These are phyloP conservation scores for Microtus californicus DNA, from an alignment of 2,797 vertebrate species.

Conservation along the genomic window DNA sequence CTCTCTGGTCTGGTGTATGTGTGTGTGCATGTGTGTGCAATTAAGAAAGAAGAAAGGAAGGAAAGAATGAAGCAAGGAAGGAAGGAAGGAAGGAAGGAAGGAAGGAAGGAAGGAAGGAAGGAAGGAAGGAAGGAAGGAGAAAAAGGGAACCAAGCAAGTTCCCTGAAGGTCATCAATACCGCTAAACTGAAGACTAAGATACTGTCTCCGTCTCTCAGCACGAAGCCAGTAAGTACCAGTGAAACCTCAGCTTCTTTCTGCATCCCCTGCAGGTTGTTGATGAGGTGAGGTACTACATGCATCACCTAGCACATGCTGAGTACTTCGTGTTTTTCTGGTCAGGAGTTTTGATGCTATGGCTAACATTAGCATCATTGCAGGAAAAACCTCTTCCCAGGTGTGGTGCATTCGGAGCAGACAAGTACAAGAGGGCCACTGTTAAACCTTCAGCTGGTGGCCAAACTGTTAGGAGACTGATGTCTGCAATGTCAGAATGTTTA, in stretches of 20 bases:
- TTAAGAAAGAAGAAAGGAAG: not conserved
- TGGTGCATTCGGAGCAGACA: not conserved
- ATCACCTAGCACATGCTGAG: not conserved
- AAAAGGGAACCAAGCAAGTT: not conserved
- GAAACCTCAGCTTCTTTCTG: not conserved
- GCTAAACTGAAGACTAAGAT: not conserved
- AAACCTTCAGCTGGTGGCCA: not conserved
- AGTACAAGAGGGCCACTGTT: not conserved
- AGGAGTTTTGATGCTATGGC: not conserved
- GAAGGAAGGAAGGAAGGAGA: not conserved
- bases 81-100: not conserved
- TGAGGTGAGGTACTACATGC: not conserved
- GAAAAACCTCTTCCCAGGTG: not conserved
- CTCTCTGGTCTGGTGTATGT: not conserved
- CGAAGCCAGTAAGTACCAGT: not conserved
- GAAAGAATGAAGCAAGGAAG: too few relatives aligned
- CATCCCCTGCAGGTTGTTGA: rapidly evolving
- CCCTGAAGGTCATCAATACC: not conserved
- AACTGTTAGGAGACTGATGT: not conserved
- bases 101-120: too few relatives aligned
- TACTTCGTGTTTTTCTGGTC: not conserved
- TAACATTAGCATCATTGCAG: not conserved
- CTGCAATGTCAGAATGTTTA: not conserved
- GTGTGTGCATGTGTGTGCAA: too few relatives aligned
- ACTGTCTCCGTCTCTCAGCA: not conserved